These are phyloP conservation scores for Resseliella maxima DNA, from an alignment of 2,888 invertebrate species.

Conservation along the genomic window DNA sequence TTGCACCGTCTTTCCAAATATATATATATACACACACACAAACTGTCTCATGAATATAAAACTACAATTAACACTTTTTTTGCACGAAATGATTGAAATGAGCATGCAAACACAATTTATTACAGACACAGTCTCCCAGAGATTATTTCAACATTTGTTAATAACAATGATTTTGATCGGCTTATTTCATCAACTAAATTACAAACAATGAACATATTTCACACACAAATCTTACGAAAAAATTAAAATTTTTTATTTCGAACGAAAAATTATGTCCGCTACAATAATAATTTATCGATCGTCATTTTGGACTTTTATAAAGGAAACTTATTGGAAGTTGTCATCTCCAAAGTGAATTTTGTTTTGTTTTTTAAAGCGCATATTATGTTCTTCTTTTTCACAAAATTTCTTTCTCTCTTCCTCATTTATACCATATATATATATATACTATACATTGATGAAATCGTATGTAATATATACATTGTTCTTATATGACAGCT, in stretches of 20 bases:
- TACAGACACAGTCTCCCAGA: neutral
- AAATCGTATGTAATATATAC: neutral
- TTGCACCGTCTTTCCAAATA: conserved; percentile 1
- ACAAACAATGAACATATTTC: neutral
- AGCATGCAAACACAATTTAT: neutral
- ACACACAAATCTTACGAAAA: neutral
- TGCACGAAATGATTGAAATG: neutral
- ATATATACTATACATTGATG: neutral
- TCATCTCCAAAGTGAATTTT: conserved; percentile 47
- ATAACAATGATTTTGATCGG: neutral
- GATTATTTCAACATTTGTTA: neutral
- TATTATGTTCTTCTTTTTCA: conserved; percentile 12
- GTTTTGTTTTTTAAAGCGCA: conserved; percentile 55
- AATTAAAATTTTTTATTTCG: neutral
- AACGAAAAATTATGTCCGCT: neutral
- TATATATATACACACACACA: too few relatives aligned
- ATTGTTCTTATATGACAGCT: neutral
- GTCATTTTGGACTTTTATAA: conserved; percentile 10
- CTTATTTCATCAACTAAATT: neutral
- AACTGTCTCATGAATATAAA: neutral
- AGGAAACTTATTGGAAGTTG: conserved; percentile 39
- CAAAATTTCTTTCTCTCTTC: neutral
- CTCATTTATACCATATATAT: neutral
- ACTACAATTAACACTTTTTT: neutral
- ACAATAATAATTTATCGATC: conserved; percentile 44